phyloP scores from a whole-genome alignment of 2,113 vertebrate species.

The Proteles cristata region DNA sequence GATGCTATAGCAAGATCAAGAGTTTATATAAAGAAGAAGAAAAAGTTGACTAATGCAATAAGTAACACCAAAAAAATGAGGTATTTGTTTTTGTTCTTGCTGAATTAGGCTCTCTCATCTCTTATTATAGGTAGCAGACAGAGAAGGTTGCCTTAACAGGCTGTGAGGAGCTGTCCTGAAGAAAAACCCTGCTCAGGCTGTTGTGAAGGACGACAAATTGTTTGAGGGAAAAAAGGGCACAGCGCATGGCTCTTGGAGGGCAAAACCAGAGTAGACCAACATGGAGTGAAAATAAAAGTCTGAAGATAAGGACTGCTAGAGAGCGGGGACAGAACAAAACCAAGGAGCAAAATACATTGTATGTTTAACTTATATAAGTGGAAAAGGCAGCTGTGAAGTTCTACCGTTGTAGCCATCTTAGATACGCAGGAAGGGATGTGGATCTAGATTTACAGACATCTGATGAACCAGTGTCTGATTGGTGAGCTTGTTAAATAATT shows the following conservation, averaged over 20 bases:
- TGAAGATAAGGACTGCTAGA: background rate
- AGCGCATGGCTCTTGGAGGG: background rate
- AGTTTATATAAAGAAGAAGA: background rate
- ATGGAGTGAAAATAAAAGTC: background rate
- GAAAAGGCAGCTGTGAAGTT: background rate
- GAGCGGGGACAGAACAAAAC: background rate
- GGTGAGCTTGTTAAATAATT: background rate
- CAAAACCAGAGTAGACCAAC: background rate
- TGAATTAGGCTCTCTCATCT: background rate
- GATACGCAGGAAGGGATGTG: background rate
- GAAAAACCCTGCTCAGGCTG: background rate
- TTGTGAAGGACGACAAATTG: background rate
- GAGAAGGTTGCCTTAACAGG: background rate
- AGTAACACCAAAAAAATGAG: background rate
- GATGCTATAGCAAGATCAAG: background rate
- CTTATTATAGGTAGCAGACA: background rate
- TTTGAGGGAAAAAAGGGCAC: background rate
- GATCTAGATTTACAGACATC: background rate
- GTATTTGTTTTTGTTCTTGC: background rate
- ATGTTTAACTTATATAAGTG: background rate
- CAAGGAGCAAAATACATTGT: background rate
- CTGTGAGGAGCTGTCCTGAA: background rate
- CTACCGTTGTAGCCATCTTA: background rate
- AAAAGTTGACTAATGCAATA: background rate
- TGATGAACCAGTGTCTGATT: background rate